Evolutionary conservation across 2,113 vertebrate genomes (phyloP).

Genomic region (Indri indri): DNA sequence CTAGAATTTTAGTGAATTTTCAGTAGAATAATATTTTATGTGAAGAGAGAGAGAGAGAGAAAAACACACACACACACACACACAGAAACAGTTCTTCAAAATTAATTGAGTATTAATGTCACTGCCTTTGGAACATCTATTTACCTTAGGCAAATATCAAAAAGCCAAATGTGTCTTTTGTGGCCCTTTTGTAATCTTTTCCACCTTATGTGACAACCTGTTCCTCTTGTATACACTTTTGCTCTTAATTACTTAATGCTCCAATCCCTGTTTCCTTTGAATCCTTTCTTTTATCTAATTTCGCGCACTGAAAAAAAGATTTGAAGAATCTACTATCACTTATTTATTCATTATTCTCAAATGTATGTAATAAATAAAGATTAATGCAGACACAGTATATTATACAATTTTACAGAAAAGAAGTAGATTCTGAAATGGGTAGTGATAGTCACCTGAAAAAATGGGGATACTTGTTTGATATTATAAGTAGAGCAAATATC

Average conservation of each 20-base stretch:
- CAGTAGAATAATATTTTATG: background rate
- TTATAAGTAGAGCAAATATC: background rate
- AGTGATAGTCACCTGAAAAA: background rate
- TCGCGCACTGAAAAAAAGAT: background rate
- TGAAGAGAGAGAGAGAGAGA: background rate
- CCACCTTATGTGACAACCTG: background rate
- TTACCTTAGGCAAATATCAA: background rate
- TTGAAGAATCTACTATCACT: background rate
- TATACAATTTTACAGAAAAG: background rate
- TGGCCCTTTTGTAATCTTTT: background rate
- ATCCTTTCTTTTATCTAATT: background rate
- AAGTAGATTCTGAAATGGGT: background rate
- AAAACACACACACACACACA: no score
- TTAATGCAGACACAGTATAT: background rate
- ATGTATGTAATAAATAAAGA: background rate
- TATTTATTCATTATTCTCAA: background rate
- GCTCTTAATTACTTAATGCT: background rate
- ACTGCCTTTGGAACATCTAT: background rate
- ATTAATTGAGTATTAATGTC: background rate
- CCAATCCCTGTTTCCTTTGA: background rate
- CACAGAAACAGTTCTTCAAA: background rate
- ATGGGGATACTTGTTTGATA: background rate
- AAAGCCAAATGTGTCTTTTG: background rate
- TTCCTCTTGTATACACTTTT: background rate
- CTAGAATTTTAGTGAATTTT: background rate